phyloP scores from a whole-genome alignment of 2,888 invertebrate genomes.

The Ctenicera cuprea region DNA sequence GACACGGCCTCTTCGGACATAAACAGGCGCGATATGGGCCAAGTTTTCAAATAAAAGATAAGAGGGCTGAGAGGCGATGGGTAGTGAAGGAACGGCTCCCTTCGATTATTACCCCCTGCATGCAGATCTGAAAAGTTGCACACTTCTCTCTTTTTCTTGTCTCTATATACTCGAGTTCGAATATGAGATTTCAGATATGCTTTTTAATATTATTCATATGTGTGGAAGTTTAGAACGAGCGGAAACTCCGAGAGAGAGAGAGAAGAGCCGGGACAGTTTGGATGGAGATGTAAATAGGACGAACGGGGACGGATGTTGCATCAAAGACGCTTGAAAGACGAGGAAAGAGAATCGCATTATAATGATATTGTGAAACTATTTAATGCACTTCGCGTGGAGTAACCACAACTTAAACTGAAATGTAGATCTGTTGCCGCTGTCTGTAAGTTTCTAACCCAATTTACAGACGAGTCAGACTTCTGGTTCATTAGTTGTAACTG shows the following conservation, averaged over 20 bases:
- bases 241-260: background rate
- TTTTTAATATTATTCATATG: slow-evolving; percentile 45
- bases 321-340: background rate
- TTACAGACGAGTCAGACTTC: slow-evolving; percentile 38
- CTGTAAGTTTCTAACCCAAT: slow-evolving; percentile 47
- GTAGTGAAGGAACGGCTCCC: slow-evolving; percentile 16
- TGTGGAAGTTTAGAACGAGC: slow-evolving; percentile 21
- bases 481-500: slow-evolving; percentile 41
- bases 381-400: slow-evolving; percentile 44
- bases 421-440: slow-evolving; percentile 43
- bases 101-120: slow-evolving; percentile 38
- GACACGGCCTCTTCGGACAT: slow-evolving; percentile 62
- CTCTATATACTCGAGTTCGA: slow-evolving; percentile 24
- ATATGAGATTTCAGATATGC: slow-evolving; percentile 42
- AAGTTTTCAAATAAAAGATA: slow-evolving; percentile 67
- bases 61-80: slow-evolving; percentile 48
- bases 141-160: slow-evolving; percentile 23
- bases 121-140: slow-evolving; percentile 45
- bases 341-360: slow-evolving; percentile 14
- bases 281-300: slow-evolving; percentile 25
- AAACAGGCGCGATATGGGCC: slow-evolving; percentile 65
- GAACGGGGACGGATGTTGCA: background rate
- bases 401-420: slow-evolving; percentile 48
- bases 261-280: slow-evolving; percentile 2
- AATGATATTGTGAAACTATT: slow-evolving; percentile 42